These are phyloP conservation scores for Bagarius yarrelli DNA, from an alignment of 2,113 vertebrate genomes.

Conservation along the genomic window DNA sequence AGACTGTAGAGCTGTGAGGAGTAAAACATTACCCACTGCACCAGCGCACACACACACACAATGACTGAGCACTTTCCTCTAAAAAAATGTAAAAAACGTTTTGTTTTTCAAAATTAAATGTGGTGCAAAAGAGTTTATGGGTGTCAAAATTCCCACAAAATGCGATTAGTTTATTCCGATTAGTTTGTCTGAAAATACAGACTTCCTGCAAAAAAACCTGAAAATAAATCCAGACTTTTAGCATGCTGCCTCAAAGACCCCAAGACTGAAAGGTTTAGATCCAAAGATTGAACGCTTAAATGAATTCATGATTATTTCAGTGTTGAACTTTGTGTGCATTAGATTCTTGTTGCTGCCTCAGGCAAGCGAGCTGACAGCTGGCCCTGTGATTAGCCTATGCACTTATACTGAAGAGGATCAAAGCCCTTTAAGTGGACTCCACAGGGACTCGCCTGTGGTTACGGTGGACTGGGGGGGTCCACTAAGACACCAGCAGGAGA, in stretches of 20 bases:
- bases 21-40: not conserved
- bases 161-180: too few species aligned
- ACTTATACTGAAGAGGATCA: conserved; percentile 65
- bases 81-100: too few species aligned
- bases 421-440: conserved; percentile 65
- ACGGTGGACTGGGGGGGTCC: conserved; percentile 19
- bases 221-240: not conserved
- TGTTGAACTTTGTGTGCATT: conserved; percentile 24
- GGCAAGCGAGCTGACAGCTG: conserved; percentile 70
- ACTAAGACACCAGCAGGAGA: conserved; percentile 7
- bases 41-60: not conserved
- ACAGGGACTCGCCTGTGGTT: conserved; percentile 52
- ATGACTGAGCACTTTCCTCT: not conserved
- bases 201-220: not conserved
- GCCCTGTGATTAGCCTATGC: conserved; percentile 65
- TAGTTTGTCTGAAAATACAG: not conserved
- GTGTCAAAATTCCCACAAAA: too few species aligned
- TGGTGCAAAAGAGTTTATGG: too few species aligned
- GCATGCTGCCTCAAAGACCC: not conserved
- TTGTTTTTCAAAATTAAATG: too few species aligned
- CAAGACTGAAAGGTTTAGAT: too few species aligned
- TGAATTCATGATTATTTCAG: not conserved
- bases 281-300: not conserved
- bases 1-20: not conserved
- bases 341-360: conserved; percentile 46